Evolutionary conservation across 2,888 invertebrate genomes (phyloP).

Genomic region (Zaprionus lineosus): DNA sequence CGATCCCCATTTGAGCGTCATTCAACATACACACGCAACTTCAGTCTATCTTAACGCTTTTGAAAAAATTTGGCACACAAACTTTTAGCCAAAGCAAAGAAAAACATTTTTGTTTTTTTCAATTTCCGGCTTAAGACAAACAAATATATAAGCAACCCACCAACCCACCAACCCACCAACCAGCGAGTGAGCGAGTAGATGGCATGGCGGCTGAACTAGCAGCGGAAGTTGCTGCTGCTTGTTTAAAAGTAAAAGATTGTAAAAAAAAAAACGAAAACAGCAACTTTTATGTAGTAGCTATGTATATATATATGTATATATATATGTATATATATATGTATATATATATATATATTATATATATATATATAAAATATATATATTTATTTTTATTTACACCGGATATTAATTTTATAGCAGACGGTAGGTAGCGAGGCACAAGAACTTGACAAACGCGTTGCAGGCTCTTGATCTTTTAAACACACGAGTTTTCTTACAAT

Average conservation of each 20-base stretch:
- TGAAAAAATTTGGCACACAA: slow-evolving; percentile 42
- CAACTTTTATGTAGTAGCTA: too few relatives aligned
- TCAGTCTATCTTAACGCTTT: neutral
- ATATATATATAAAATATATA: neutral
- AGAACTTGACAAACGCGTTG: slow-evolving; percentile 56
- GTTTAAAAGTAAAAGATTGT: slow-evolving; percentile 43
- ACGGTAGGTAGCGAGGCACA: slow-evolving; percentile 38
- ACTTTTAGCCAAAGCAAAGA: slow-evolving; percentile 52
- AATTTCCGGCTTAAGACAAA: slow-evolving; percentile 79
- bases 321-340: neutral
- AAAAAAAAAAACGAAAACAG: neutral
- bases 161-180: neutral
- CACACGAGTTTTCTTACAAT: slow-evolving; percentile 52
- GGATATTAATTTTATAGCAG: slow-evolving; percentile 80
- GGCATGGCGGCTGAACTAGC: slow-evolving; percentile 25
- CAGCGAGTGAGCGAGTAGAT: slow-evolving; percentile 16
- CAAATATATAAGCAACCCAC: slow-evolving; percentile 56
- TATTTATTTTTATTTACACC: slow-evolving; percentile 74
- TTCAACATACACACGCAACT: too few relatives aligned
- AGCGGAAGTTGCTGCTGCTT: slow-evolving; percentile 69
- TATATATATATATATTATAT: neutral
- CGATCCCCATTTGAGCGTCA: slow-evolving; percentile 4
- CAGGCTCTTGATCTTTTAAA: slow-evolving; percentile 61
- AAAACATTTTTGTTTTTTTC: slow-evolving; percentile 65
- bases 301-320: slow-evolving; percentile 31